Conservation (phyloP, 2,797 vertebrate genomes). For the Hemibagrus guttatus region DNA sequence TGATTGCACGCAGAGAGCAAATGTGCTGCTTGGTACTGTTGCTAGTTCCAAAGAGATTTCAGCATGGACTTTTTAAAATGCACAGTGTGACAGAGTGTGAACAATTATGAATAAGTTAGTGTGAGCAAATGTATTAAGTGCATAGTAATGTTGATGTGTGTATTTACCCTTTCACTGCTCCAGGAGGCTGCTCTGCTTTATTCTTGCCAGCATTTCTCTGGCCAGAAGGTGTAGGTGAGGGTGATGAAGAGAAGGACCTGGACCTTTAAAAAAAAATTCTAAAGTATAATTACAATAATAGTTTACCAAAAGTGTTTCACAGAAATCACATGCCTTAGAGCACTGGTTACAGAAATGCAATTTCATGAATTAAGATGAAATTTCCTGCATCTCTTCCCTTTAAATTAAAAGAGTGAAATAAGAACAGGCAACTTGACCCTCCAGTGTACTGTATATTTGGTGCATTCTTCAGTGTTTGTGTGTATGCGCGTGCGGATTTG, state of each 20-base stretch:
- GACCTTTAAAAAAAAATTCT: constrained; percentile 72
- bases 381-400: neutral
- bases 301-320: neutral
- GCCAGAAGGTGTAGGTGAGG: constrained; percentile 84
- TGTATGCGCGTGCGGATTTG: neutral
- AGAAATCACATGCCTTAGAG: neutral
- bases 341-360: neutral
- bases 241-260: constrained; percentile 89
- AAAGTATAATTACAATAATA: too few relatives aligned
- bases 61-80: neutral
- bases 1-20: constrained; percentile 7
- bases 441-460: neutral
- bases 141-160: neutral
- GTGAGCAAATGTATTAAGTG: neutral
- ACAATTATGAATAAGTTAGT: neutral
- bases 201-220: constrained; percentile 82
- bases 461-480: neutral
- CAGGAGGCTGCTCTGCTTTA: constrained; percentile 81
- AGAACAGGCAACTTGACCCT: neutral
- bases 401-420: neutral
- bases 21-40: neutral
- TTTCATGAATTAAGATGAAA: neutral
- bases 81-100: neutral
- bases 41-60: neutral
- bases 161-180: constrained; percentile 82